Evolutionary conservation across 2,888 invertebrate genomes (phyloP).

Genomic region (Muscina levida): DNA sequence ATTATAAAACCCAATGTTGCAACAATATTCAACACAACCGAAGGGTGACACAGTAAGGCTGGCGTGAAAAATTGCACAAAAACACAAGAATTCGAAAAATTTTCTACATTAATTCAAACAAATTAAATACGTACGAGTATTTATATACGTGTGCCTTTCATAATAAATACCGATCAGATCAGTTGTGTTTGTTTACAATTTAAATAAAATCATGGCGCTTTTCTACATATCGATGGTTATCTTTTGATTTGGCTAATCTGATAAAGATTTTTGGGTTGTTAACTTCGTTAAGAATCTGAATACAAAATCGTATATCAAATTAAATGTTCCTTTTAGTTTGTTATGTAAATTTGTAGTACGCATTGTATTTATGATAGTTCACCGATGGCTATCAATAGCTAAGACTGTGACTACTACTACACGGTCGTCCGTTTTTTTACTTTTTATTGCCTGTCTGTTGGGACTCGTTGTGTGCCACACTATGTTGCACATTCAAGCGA

Average conservation of each 20-base stretch:
- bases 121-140: too few relatives aligned
- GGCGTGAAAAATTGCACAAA: constrained; percentile 6
- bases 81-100: neutral
- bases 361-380: neutral
- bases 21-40: neutral
- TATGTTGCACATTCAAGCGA: constrained; percentile 1
- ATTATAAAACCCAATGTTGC: neutral
- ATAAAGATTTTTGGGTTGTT: neutral
- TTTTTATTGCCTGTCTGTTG: neutral
- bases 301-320: neutral
- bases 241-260: neutral
- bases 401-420: too few relatives aligned
- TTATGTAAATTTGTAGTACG: neutral
- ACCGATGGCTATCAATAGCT: too few relatives aligned
- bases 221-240: neutral
- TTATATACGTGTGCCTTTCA: too few relatives aligned
- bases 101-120: neutral
- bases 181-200: neutral
- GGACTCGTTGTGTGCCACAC: constrained; percentile 12
- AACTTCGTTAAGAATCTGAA: neutral
- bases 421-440: too few relatives aligned
- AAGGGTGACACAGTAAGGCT: neutral
- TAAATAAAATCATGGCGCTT: neutral
- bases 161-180: too few relatives aligned
- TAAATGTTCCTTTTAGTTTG: neutral